phyloP scores from a whole-genome alignment of 2,113 vertebrate species.

The Narcine bancroftii region DNA sequence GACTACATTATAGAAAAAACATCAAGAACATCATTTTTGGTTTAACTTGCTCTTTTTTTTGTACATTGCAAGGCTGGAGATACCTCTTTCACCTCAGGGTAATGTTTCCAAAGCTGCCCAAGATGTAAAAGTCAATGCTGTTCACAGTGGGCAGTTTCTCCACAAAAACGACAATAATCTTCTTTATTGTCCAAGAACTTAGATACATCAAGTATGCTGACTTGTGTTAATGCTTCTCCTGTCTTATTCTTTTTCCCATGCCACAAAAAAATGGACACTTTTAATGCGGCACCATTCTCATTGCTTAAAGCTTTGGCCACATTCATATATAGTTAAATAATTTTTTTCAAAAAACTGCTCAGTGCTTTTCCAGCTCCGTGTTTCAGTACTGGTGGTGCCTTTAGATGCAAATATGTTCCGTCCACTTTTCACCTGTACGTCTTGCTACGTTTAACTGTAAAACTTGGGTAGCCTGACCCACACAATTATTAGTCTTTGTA shows the following conservation, averaged over 20 bases:
- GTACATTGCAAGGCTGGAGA: slow-evolving; percentile 99
- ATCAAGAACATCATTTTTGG: slow-evolving; percentile 99
- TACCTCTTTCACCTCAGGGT: slow-evolving; percentile 70
- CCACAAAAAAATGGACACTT: slow-evolving; percentile 65
- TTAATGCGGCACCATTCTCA: slow-evolving; percentile 59
- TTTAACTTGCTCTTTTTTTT: slow-evolving; percentile 99
- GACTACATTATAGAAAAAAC: slow-evolving; percentile 99
- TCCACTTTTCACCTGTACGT: slow-evolving; percentile 38
- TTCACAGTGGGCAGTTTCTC: slow-evolving; percentile 94
- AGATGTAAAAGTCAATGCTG: slow-evolving; percentile 55
- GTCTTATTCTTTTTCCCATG: slow-evolving; percentile 55
- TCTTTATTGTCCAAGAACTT: slow-evolving; percentile 64
- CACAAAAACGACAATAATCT: slow-evolving; percentile 46
- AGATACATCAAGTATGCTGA: slow-evolving; percentile 66
- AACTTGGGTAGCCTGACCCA: slow-evolving; percentile 43
- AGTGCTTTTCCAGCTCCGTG: slow-evolving; percentile 65
- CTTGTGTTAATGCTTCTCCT: slow-evolving; percentile 57
- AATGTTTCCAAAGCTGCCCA: slow-evolving; percentile 72
- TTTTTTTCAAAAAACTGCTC: slow-evolving; percentile 55
- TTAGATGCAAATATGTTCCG: slow-evolving; percentile 42
- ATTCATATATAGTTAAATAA: slow-evolving; percentile 76
- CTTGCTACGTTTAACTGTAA: slow-evolving; percentile 37
- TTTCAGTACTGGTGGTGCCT: slow-evolving; percentile 61
- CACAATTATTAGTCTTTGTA: slow-evolving; percentile 49
- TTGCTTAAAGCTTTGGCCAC: slow-evolving; percentile 90